Evolutionary conservation across 2,113 vertebrate genomes (phyloP).

Genomic region (Poeciliopsis occidentalis): DNA sequence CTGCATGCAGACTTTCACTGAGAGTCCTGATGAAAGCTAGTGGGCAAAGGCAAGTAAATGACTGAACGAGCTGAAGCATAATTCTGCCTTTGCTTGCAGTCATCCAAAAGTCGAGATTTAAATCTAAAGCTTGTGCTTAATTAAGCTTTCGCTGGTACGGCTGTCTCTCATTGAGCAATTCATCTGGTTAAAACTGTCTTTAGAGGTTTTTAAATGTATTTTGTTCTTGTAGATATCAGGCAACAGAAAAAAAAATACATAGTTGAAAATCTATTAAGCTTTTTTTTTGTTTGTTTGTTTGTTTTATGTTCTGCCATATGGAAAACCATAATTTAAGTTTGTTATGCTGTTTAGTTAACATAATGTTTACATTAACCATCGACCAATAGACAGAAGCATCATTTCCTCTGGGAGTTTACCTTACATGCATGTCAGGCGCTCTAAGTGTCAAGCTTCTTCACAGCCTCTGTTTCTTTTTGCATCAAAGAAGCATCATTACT

Average conservation of each 20-base stretch:
- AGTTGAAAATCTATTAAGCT: background rate
- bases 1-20: background rate
- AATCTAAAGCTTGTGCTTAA: too few relatives aligned
- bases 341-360: background rate
- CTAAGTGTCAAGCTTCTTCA: constrained; percentile 20
- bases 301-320: background rate
- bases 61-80: background rate
- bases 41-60: background rate
- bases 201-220: background rate
- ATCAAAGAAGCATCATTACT: constrained; percentile 13
- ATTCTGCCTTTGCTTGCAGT: too few relatives aligned
- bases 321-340: background rate
- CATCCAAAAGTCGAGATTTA: too few relatives aligned
- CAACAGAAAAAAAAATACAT: background rate
- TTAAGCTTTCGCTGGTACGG: background rate
- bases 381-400: constrained; percentile 21
- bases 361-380: constrained; percentile 40
- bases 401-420: constrained; percentile 33
- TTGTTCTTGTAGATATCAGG: background rate
- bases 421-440: constrained; percentile 17
- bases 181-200: background rate
- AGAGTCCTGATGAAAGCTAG: background rate
- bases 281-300: background rate
- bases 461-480: constrained; percentile 6
- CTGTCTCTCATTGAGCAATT: background rate